phyloP scores from a whole-genome alignment of 2,113 vertebrate species.

The Heterotis niloticus region DNA sequence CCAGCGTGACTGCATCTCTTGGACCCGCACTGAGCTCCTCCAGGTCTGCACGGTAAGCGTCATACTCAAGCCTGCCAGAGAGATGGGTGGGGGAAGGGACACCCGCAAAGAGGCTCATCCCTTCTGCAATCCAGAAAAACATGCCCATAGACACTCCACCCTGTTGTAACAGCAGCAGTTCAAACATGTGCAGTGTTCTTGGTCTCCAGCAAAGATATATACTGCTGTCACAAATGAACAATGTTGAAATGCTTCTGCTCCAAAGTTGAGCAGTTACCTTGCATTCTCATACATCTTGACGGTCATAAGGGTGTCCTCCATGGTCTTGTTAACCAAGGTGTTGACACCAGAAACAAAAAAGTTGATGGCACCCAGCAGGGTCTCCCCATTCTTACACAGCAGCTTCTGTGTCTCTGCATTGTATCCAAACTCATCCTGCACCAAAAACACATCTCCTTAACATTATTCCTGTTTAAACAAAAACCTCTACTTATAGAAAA shows the following conservation, averaged over 20 bases:
- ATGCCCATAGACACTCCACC: not conserved
- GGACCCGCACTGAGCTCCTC: conserved; percentile 86
- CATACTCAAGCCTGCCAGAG: conserved; percentile 73
- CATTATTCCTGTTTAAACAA: not conserved
- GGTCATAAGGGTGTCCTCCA: conserved; percentile 85
- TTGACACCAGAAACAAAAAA: conserved; percentile 83
- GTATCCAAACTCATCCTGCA: conserved; percentile 82
- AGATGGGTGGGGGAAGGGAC: not conserved
- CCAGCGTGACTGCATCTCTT: conserved; percentile 64
- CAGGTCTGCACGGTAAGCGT: conserved; percentile 84
- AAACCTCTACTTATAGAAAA: not conserved
- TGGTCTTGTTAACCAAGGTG: conserved; percentile 85
- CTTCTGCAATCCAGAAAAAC: not conserved
- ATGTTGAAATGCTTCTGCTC: too few species aligned
- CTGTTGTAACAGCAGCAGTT: not conserved
- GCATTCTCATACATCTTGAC: conserved; percentile 80
- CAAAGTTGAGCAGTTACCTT: conserved; percentile 59
- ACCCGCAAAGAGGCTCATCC: not conserved
- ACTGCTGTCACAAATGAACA: not conserved
- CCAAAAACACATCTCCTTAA: not conserved
- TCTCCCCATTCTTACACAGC: conserved; percentile 79
- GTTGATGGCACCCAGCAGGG: conserved; percentile 70
- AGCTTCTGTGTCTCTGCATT: conserved; percentile 82
- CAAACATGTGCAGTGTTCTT: not conserved
- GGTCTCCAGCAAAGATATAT: not conserved